Evolutionary conservation across 2,113 vertebrate species (phyloP).

Genomic region (Salvator merianae): DNA sequence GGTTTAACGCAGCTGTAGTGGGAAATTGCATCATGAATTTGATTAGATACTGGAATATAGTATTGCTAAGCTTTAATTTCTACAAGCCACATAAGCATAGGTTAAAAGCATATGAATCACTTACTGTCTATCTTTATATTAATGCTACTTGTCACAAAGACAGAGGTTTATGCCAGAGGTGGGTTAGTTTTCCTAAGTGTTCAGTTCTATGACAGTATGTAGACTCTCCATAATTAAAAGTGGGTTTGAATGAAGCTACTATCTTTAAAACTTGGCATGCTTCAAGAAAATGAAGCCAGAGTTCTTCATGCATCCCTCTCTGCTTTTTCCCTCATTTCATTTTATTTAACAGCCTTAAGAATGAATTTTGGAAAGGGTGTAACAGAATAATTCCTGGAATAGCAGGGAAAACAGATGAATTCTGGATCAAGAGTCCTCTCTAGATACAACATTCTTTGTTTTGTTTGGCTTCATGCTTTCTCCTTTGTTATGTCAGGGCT

Average conservation of each 20-base stretch:
- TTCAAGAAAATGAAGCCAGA: background rate
- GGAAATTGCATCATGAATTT: too few relatives aligned
- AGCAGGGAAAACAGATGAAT: slow-evolving; percentile 7
- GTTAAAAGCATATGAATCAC: background rate
- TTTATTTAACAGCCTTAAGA: background rate
- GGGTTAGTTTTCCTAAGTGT: background rate
- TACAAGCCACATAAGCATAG: background rate
- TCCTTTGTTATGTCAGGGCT: slow-evolving; percentile 10
- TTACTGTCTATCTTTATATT: background rate
- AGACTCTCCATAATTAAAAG: background rate
- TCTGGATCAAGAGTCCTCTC: slow-evolving; percentile 4
- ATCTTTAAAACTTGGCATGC: background rate
- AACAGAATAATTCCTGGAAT: slow-evolving; percentile 28
- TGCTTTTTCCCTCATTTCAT: background rate
- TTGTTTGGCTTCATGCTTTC: slow-evolving; percentile 18
- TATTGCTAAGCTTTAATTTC: too few relatives aligned
- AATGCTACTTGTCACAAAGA: background rate
- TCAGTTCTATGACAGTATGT: background rate
- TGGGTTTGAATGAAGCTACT: background rate
- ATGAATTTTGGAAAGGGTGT: slow-evolving; percentile 2
- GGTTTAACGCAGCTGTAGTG: too few relatives aligned
- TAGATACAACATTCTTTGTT: slow-evolving; percentile 19
- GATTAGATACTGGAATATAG: too few relatives aligned
- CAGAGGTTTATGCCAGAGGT: background rate
- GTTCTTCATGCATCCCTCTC: background rate